Evolutionary conservation across 2,888 invertebrate species (phyloP), one percentile per base, ranked within the genome.

Genomic region (Drosophila putrida): DNA sequence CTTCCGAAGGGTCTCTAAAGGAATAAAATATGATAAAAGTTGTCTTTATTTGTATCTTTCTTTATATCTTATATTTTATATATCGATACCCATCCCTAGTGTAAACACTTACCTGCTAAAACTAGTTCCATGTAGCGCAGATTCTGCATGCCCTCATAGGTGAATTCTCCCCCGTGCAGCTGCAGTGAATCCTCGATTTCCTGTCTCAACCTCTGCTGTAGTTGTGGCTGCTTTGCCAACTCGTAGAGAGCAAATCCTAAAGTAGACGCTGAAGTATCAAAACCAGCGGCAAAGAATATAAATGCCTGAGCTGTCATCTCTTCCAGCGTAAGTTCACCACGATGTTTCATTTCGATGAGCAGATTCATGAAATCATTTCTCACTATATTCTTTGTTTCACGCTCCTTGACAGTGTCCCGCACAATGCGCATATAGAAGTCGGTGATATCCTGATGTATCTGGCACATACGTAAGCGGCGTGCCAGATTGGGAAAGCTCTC

Each of bases 231-330:
- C n/a, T 90, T 84, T 0, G 94, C 93, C 33, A 94, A 76, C 75
- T 93, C 93, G 75, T 92, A 94, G 3, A 94, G 77, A 2, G 92
- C 91, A 71, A 93, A 94, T 27, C 92, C 90, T 71, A 93, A 82
- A 0, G 93, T 92, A 0, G 93, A 91, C 2, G 93, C 90, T 0
- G 93, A 93, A 0, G 94, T 94, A 78, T 94, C 94, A 43, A 93
- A 93, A 6, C 94, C 94, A 20, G 93, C 94, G 1, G 89, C 76
- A 73, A 94, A 93, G 71, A 95, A 94, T 4, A 93, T 88, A 13
- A 94, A 92, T 4, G 94, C 93, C 58, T 95, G 94, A 0, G 94
- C 93, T 0, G 93, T 90, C 4, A 95, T 81, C 39, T 94, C 83
- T 3, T 93, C 89, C 8, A 93, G 79, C 0, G 92, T 43, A 0